Evolutionary conservation across 2,888 invertebrate species (phyloP), one percentile per base, ranked within the genome.

Genomic region (Dromius quadrimaculatus): DNA sequence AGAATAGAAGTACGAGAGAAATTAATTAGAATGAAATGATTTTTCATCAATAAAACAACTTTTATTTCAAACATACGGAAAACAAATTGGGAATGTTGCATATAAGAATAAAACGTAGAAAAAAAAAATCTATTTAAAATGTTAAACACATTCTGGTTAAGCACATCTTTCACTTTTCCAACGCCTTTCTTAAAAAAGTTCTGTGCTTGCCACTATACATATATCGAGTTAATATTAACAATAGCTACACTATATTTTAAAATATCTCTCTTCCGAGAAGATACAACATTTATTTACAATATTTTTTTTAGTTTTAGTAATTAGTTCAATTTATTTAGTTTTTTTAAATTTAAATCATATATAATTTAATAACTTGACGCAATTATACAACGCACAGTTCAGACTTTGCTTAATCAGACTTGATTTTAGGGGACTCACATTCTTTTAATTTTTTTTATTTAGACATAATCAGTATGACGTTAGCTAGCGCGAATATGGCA

Each of bases 321-420:
- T 54, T 54, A 54, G 23, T 64, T 36, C 13, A 65, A 38, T 65
- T 65, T 50, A 65, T 65, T 65, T 68, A 68, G 15, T 65, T 59
- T 59, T 59, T 68, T 57, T 59, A 61, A 43, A 68, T 45, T 68
- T 59, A 59, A 68, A 45, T 57, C 59, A 54, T 57, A 57, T 68
- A 68, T 68, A 57, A 68, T 68, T 68, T 68, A 68, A 43, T 68
- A 59, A 66, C 66, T 54, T 66, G 36, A 50, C 50, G 65, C 65
- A 64, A 64, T 64, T 64, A 38, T 54, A 54, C 54, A 65, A 32
- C 59, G 57, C 59, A 59, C 59, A 75, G 77, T 81, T 81, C 81
- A 81, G 81, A 81, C 81, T 81, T 80, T 80, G 78, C 77, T 76
- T 76, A 77, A 80, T 81, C 81, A 81, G 81, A 81, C 81, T 81